Percentiles rank a stretch among this genome's conserved stretches.
phyloP scores from a whole-genome alignment of 2,888 invertebrate genomes.

The Camponotus fellah region DNA sequence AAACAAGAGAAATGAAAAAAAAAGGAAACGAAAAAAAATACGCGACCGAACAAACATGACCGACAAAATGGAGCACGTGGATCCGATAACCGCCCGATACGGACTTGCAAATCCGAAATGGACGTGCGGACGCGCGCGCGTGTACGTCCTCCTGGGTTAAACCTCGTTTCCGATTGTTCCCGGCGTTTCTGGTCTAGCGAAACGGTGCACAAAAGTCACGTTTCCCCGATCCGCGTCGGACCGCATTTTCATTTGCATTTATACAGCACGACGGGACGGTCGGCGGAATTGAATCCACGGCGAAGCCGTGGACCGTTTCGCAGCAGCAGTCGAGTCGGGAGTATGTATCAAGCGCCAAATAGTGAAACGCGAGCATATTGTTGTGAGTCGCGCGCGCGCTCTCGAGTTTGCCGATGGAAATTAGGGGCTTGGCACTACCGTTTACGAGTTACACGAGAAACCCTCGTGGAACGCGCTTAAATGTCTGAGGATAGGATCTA shows the following conservation, averaged over 20 bases:
- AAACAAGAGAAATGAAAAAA: slow-evolving; percentile 43
- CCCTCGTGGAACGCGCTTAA: slow-evolving; percentile 33
- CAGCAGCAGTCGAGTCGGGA: slow-evolving; percentile 30
- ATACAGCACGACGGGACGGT: slow-evolving; percentile 38
- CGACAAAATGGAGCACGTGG: slow-evolving; percentile 41
- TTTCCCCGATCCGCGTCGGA: slow-evolving; percentile 51
- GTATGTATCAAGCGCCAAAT: slow-evolving; percentile 64
- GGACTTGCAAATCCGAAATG: slow-evolving; percentile 55
- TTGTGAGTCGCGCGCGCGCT: slow-evolving; percentile 33
- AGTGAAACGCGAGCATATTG: slow-evolving; percentile 57
- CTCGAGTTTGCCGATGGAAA: slow-evolving; percentile 58
- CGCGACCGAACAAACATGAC: slow-evolving; percentile 4
- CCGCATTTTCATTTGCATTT: slow-evolving; percentile 64
- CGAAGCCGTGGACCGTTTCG: slow-evolving; percentile 38
- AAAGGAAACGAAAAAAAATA: background rate
- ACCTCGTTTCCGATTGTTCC: slow-evolving; percentile 58
- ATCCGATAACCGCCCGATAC: slow-evolving; percentile 54
- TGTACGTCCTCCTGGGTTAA: slow-evolving; percentile 31
- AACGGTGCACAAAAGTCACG: slow-evolving; percentile 67
- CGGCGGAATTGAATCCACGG: slow-evolving; percentile 68
- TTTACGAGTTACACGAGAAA: slow-evolving; percentile 47
- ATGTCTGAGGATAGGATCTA: slow-evolving; percentile 42
- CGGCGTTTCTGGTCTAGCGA: slow-evolving; percentile 35
- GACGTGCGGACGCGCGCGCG: slow-evolving; percentile 28
- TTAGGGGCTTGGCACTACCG: slow-evolving; percentile 54